Conservation (phyloP, 2,888 invertebrate genomes). For the Xylota sylvarum region DNA sequence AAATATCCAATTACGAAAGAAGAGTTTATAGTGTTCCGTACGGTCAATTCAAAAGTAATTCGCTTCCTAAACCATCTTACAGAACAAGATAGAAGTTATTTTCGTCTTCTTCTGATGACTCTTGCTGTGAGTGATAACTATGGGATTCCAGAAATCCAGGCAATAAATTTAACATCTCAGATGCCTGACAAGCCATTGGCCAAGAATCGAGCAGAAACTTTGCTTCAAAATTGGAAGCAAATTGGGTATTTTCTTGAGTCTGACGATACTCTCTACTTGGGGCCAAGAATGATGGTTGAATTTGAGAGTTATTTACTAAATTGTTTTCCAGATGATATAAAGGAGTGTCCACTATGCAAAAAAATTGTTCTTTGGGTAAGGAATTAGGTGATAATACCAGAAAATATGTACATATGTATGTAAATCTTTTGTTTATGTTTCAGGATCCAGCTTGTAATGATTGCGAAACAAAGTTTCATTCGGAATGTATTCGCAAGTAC, state of each 20-base stretch:
- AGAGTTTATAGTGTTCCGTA: constrained; percentile 79
- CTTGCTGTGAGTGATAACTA: constrained; percentile 78
- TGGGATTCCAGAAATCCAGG: constrained; percentile 78
- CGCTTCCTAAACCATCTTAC: constrained; percentile 78
- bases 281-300: constrained; percentile 79
- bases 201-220: constrained; percentile 79
- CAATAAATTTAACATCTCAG: constrained; percentile 77
- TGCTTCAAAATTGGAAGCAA: constrained; percentile 78
- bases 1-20: constrained; percentile 78
- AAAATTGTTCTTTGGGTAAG: constrained; percentile 80
- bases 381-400: not conserved
- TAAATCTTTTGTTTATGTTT: constrained; percentile 18
- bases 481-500: constrained; percentile 79
- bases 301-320: constrained; percentile 78
- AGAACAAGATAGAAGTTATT: constrained; percentile 79
- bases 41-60: constrained; percentile 77
- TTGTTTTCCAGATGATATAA: constrained; percentile 78
- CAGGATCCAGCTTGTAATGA: constrained; percentile 79
- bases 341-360: constrained; percentile 79
- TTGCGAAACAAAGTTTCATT: constrained; percentile 79
- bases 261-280: constrained; percentile 79
- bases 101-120: constrained; percentile 78
- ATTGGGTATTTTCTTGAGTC: constrained; percentile 79
- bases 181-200: constrained; percentile 77
- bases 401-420: not conserved